Evolutionary conservation across 2,888 invertebrate genomes (phyloP).

Genomic region (Crossocerus cetratus): DNA sequence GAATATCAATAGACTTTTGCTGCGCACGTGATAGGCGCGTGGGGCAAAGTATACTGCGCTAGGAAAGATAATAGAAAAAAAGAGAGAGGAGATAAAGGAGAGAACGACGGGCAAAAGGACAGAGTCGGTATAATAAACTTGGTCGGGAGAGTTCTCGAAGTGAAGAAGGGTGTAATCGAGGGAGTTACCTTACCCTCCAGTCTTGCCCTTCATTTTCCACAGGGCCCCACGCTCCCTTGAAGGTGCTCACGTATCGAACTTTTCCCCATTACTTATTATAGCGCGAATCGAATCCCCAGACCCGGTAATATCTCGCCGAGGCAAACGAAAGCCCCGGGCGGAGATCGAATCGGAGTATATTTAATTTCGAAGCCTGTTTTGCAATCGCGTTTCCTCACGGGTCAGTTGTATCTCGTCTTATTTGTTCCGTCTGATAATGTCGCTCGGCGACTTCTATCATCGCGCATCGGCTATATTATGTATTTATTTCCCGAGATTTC

Average conservation of each 20-base stretch:
- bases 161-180: conserved; percentile 67
- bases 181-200: conserved; percentile 58
- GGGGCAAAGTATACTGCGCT: neutral
- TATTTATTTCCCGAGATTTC: conserved; percentile 53
- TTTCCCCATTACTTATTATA: conserved; percentile 64
- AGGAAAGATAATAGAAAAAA: conserved; percentile 2
- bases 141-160: conserved; percentile 63
- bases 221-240: conserved; percentile 25
- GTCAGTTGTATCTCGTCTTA: conserved; percentile 1
- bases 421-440: neutral
- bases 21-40: conserved; percentile 15
- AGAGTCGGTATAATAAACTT: conserved; percentile 68
- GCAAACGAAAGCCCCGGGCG: neutral
- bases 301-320: conserved; percentile 62
- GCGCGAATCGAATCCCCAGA: conserved; percentile 45
- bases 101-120: conserved; percentile 26
- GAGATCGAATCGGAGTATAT: neutral
- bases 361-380: neutral
- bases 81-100: neutral
- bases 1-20: too few relatives aligned
- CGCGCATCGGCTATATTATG: conserved; percentile 43
- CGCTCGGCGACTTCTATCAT: neutral
- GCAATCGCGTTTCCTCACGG: neutral
- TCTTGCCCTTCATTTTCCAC: conserved; percentile 36
- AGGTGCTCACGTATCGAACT: conserved; percentile 57